Base-by-base conservation (phyloP, 2,888 invertebrate genomes). In the Xanthorhoe spadicearia region DNA sequence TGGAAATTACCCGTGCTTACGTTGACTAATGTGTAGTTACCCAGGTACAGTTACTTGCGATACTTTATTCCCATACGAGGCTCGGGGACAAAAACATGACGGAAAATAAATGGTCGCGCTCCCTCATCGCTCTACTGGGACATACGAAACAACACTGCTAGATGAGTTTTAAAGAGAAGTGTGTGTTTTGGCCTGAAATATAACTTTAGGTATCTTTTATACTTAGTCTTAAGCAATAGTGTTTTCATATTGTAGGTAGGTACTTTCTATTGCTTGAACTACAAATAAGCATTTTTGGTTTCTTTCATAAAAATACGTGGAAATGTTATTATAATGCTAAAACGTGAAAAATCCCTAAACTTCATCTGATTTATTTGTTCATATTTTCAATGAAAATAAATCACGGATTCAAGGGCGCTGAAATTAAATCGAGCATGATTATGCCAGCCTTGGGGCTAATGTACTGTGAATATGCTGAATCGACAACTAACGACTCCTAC, bases 71-170 rank as follows among this genome's bases (percentile, higher is more conserved):
- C 15, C 15, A 51, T n/a, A 51, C 23, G 19, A 23, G 13, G 38
- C 53, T 19, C 43, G 17, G 17, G 23, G n/a, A 52, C 17, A 46
- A 59, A 58, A 59, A 58, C 32, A 8, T 48, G 23, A 23, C 23
- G 23, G 23, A 9, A 49, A 48, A 48, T 48, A 17, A 15, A 48
- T 48, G 48, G 35, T 58, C 19, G 58, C 18, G 49, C 38, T 38
- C 54, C 48, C 38, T 49, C 58, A 64, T 49, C 53, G 58, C 19
- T 38, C 64, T 38, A 17, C 48, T 5, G 64, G 54, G 64, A 59
- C 54, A 19, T n/a, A 10, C 59, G 1, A 18, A 13, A 55, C 38
- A 43, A 9, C 10, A 18, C 5, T 13, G 49, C 19, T 10, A 32
- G 13, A 13, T 1, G 38, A 43, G n/a, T n/a, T n/a, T n/a, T n/a